These are phyloP conservation scores for Dasypus novemcinctus DNA, from an alignment of 2,113 vertebrate genomes.

Conservation along the genomic window DNA sequence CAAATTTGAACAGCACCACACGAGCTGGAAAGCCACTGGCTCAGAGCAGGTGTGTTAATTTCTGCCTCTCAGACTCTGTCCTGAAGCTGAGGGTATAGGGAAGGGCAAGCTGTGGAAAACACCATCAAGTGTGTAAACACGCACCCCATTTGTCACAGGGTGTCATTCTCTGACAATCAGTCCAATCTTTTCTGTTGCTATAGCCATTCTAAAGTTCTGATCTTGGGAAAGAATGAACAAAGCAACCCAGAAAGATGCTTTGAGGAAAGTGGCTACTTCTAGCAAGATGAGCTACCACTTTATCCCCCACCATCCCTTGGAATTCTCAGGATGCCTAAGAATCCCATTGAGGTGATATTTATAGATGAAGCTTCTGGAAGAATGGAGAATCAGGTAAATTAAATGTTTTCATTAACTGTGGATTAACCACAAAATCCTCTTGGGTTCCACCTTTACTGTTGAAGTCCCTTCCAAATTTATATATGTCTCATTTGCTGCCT, in stretches of 20 bases:
- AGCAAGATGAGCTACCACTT: not conserved
- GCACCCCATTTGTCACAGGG: not conserved
- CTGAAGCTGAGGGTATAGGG: not conserved
- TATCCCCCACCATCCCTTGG: not conserved
- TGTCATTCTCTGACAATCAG: not conserved
- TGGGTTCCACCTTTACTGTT: not conserved
- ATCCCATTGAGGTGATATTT: not conserved
- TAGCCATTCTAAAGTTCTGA: not conserved
- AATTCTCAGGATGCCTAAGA: not conserved
- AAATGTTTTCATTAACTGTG: not conserved
- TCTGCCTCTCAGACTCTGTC: not conserved
- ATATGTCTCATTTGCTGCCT: not conserved
- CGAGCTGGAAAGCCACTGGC: not conserved
- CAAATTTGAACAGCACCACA: not conserved
- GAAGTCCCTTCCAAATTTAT: conserved; percentile 8
- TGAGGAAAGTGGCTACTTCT: not conserved
- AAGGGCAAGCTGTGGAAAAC: not conserved
- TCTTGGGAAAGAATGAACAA: not conserved
- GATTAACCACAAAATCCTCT: not conserved
- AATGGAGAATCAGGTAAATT: not conserved
- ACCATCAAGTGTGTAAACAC: not conserved
- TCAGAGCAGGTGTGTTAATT: not conserved
- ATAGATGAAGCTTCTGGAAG: conserved; percentile 11
- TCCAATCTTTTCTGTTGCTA: not conserved
- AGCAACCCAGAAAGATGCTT: not conserved